Conservation (phyloP, 2,888 invertebrate species). For the Sarcophaga carnaria region DNA sequence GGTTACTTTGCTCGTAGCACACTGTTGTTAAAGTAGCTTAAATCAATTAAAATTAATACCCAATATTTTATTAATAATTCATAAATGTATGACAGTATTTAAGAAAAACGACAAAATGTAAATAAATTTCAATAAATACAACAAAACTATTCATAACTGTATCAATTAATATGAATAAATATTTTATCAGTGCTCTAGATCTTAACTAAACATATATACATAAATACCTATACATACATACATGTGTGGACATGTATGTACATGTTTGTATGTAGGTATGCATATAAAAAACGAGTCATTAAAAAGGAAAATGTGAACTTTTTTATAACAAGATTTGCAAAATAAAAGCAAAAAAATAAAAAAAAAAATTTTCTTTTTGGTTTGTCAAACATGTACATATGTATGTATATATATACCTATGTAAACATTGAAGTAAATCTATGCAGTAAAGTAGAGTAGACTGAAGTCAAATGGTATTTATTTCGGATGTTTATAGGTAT, state of each 20-base stretch:
- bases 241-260: too few species aligned
- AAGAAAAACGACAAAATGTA: not conserved
- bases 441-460: not conserved
- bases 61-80: constrained; percentile 14
- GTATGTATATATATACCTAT: constrained; percentile 4
- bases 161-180: constrained; percentile 30
- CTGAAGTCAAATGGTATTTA: too few species aligned
- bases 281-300: constrained; percentile 52
- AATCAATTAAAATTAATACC: constrained; percentile 14
- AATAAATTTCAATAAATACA: constrained; percentile 13
- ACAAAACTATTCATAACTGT: constrained; percentile 13
- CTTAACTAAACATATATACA: constrained; percentile 16
- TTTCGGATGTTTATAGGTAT: not conserved
- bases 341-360: not conserved
- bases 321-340: not conserved
- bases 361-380: not conserved
- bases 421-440: not conserved
- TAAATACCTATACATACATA: not conserved
- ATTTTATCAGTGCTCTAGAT: constrained; percentile 62
- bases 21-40: not conserved
- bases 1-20: not conserved
- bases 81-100: constrained; percentile 10
- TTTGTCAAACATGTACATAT: constrained; percentile 20
- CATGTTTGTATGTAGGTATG: too few species aligned
- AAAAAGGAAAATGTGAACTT: constrained; percentile 41